Evolutionary conservation across 1,140 invertebrate genomes (phyloP).

Genomic region (Triops cancriformis): DNA sequence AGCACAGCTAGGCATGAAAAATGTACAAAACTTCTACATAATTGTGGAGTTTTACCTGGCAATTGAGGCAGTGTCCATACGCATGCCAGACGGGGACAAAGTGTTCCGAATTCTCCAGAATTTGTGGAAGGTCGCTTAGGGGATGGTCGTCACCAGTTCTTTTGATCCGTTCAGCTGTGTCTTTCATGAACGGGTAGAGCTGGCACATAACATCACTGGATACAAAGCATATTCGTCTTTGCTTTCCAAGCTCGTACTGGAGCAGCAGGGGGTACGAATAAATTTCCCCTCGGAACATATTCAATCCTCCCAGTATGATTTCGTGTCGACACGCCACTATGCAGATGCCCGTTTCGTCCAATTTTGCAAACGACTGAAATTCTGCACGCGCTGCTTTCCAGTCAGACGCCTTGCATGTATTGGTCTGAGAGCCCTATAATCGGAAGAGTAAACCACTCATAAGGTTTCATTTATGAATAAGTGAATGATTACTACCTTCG

Average conservation of each 20-base stretch:
- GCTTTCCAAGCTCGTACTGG: background rate
- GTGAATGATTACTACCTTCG: background rate
- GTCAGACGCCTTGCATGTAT: background rate
- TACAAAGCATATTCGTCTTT: background rate
- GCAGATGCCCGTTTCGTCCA: background rate
- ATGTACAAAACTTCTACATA: background rate
- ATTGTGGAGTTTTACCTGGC: background rate
- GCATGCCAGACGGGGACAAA: too few relatives aligned
- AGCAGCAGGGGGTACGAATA: too few relatives aligned
- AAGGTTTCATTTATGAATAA: background rate
- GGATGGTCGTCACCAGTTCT: background rate
- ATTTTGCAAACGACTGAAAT: background rate
- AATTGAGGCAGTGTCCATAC: too few relatives aligned
- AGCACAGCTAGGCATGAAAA: background rate
- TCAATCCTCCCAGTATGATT: background rate
- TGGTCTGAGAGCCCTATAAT: background rate
- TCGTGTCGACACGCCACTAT: background rate
- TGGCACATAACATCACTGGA: background rate
- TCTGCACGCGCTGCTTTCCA: background rate
- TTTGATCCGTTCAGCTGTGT: too few relatives aligned
- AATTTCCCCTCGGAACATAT: too few relatives aligned
- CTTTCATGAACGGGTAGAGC: background rate
- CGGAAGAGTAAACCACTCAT: background rate
- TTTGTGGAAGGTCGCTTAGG: background rate
- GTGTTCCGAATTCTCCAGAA: too few relatives aligned